Evolutionary conservation across 2,888 invertebrate species (phyloP), one percentile per base, ranked within the genome.

Genomic region (Lepidocyrtinus sp.): DNA sequence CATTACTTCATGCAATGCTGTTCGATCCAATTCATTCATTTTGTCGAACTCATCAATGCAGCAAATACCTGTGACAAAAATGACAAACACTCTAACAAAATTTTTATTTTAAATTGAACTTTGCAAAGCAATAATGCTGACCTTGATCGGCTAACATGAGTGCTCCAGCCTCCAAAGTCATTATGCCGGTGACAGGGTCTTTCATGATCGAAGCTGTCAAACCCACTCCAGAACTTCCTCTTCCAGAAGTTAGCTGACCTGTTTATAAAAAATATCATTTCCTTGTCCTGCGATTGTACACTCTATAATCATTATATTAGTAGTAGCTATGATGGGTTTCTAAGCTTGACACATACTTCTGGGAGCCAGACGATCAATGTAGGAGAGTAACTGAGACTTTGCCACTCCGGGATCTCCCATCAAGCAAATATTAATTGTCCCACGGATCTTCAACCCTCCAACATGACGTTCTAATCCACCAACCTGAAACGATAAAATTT

Each of bases 11-110:
- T 98, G 90, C 69, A 98, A 90, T 75, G 94, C 93, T 0, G 93
- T 92, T 82, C 94, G 91, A 88, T 97, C 96, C 85, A 94, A 93
- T 87, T 94, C 93, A 75, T 93, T 91, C 89, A 97, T 94, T 63
- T 94, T 94, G 85, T 93, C 94, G 87, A 97, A 95, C 89, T 97
- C 96, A 88, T 97, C 97, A 71, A 97, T 95, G 88, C 96, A 96
- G 88, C 96, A 96, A 64, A 96, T 91, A n/a, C n/a, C n/a, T n/a
- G n/a, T n/a, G n/a, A n/a, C n/a, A n/a, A n/a, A n/a, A n/a, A n/a
- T n/a, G n/a, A n/a, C n/a, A n/a, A n/a, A n/a, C n/a, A n/a, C n/a
- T n/a, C n/a, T n/a, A n/a, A n/a, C n/a, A n/a, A n/a, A n/a, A n/a
- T n/a, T n/a, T n/a, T n/a, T n/a, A n/a, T n/a, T n/a, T n/a, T n/a